Evolutionary conservation across 2,797 vertebrate species (phyloP).

Genomic region (Poeciliopsis presidionis): DNA sequence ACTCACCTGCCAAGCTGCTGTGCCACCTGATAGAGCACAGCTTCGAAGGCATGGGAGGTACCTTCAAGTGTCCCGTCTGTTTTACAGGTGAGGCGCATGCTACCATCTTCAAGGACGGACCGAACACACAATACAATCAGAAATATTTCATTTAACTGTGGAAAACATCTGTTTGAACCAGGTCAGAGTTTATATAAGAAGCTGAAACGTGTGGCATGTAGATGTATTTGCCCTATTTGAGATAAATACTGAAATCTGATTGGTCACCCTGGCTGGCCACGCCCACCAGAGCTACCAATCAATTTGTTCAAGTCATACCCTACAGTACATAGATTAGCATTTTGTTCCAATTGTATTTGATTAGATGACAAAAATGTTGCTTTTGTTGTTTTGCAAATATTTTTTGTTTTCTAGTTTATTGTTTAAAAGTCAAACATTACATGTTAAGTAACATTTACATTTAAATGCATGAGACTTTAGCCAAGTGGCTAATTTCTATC

Average conservation of each 20-base stretch:
- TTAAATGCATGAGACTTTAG: too few relatives aligned
- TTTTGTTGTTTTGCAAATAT: too few relatives aligned
- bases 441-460: too few relatives aligned
- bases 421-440: too few relatives aligned
- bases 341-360: too few relatives aligned
- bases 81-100: constrained; percentile 91
- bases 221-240: not conserved
- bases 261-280: too few relatives aligned
- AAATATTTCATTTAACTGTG: not conserved
- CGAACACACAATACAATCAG: not conserved
- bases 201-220: not conserved
- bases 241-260: not conserved
- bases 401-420: too few relatives aligned
- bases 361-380: too few relatives aligned
- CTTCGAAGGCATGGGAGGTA: constrained; percentile 99
- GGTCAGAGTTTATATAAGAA: not conserved
- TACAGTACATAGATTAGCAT: too few relatives aligned
- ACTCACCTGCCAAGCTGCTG: constrained; percentile 99
- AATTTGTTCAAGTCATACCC: too few relatives aligned
- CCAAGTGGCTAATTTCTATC: too few relatives aligned
- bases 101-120: constrained; percentile 73
- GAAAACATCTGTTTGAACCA: not conserved
- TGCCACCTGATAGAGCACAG: constrained; percentile 99
- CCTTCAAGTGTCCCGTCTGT: constrained; percentile 99
- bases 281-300: too few relatives aligned